A percentile compares a stretch with the other conserved stretches of the same genome.
Evolutionary conservation across 2,113 vertebrate species (phyloP).

Genomic region (Hipposideros armiger): DNA sequence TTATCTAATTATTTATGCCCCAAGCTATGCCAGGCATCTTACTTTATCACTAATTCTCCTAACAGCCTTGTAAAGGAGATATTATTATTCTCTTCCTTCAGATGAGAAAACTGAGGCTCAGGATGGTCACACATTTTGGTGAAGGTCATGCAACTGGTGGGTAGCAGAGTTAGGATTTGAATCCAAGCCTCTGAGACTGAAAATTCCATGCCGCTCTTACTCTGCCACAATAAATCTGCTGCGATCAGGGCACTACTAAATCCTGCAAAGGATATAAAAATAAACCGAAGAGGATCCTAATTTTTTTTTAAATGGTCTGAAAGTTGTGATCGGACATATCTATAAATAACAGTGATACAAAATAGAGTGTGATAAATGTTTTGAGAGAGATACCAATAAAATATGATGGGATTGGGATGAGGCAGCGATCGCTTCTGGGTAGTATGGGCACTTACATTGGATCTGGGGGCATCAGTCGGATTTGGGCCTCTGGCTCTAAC

Average conservation of each 20-base stretch:
- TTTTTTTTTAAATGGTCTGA: conserved; percentile 29
- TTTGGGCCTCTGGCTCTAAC: background rate
- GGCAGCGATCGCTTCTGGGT: background rate
- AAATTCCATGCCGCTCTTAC: background rate
- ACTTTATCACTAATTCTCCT: background rate
- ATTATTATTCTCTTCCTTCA: background rate
- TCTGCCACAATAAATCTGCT: conserved; percentile 16
- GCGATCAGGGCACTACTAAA: conserved; percentile 15
- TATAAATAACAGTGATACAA: conserved; percentile 75
- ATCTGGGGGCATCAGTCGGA: background rate
- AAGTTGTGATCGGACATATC: conserved; percentile 76
- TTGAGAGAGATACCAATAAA: conserved; percentile 54
- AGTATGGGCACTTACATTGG: background rate
- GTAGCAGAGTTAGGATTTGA: conserved; percentile 4
- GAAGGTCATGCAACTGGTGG: no score
- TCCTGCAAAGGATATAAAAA: conserved; percentile 61
- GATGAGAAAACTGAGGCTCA: background rate
- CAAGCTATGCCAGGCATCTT: background rate
- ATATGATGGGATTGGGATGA: conserved; percentile 22
- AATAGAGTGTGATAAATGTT: conserved; percentile 71
- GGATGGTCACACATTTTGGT: background rate
- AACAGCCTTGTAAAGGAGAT: background rate
- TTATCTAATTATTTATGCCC: background rate
- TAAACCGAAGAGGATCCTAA: conserved; percentile 56
- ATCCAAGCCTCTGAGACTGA: conserved; percentile 21